Evolutionary conservation across 2,888 invertebrate genomes (phyloP).

Genomic region (Clanis bilineata): DNA sequence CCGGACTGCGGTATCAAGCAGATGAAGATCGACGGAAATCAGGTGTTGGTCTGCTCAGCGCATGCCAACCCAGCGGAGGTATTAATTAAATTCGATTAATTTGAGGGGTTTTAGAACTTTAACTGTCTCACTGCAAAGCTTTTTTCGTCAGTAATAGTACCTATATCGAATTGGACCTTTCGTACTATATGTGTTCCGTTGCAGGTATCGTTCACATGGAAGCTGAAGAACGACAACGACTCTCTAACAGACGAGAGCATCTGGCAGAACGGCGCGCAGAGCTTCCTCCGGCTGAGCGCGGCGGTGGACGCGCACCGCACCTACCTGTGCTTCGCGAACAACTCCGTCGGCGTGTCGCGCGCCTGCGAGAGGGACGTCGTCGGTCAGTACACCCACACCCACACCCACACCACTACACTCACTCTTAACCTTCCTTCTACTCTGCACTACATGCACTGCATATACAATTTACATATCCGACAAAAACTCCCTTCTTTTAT

Average conservation of each 20-base stretch:
- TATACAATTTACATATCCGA: background rate
- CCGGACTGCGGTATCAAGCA: conserved; percentile 92
- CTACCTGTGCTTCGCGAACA: conserved; percentile 93
- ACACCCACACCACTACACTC: background rate
- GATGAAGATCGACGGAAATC: conserved; percentile 86
- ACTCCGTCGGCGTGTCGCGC: conserved; percentile 87
- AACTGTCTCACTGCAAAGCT: too few relatives aligned
- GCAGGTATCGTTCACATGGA: conserved; percentile 90
- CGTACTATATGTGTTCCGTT: background rate
- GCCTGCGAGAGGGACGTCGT: conserved; percentile 85
- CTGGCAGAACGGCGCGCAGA: conserved; percentile 63
- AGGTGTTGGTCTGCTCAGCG: conserved; percentile 90
- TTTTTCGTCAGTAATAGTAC: too few relatives aligned
- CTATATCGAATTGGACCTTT: background rate
- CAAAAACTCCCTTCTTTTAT: too few relatives aligned
- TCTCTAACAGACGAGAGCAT: conserved; percentile 84
- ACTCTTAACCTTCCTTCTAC: background rate
- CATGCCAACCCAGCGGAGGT: conserved; percentile 90
- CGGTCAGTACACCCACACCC: background rate
- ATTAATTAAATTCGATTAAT: conserved; percentile 17
- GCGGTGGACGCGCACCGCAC: conserved; percentile 84
- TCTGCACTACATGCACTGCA: background rate
- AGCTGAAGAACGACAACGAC: conserved; percentile 91
- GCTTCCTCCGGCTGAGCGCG: conserved; percentile 76
- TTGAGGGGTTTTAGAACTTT: background rate